phyloP scores from a whole-genome alignment of 2,888 invertebrate genomes.

The Harpalus rubripes region DNA sequence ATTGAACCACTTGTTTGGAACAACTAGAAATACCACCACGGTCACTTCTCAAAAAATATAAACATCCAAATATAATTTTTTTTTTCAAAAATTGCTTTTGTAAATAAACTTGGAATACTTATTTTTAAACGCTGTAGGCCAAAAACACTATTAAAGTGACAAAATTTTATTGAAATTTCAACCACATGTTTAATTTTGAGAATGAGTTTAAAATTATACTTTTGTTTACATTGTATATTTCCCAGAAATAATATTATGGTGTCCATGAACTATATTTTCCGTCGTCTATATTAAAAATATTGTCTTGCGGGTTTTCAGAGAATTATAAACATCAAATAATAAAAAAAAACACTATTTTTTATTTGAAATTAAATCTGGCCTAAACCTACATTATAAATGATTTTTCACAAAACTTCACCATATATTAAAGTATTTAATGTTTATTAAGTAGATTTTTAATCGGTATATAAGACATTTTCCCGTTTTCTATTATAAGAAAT shows the following conservation, averaged over 20 bases:
- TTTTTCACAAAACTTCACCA: no score
- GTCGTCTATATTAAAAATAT: neutral
- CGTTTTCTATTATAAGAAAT: no score
- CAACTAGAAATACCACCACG: neutral
- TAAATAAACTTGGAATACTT: no score
- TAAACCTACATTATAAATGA: no score
- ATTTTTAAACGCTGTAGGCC: neutral
- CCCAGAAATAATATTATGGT: neutral
- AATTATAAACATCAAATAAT: neutral
- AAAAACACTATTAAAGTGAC: neutral
- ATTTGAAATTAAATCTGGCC: no score
- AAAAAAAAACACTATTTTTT: no score
- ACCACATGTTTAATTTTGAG: neutral
- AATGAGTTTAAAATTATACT: neutral
- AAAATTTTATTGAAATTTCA: neutral
- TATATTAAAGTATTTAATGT: no score
- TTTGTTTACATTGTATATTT: neutral
- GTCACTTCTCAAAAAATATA: neutral
- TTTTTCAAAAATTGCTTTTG: no score
- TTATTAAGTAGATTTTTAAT: no score
- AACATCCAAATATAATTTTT: neutral
- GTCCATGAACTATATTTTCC: neutral
- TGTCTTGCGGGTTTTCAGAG: neutral
- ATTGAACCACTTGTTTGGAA: constrained; percentile 11
- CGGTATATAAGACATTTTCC: no score